Evolutionary conservation across 2,888 invertebrate species (phyloP).

Genomic region (Xestia rhomboidea): DNA sequence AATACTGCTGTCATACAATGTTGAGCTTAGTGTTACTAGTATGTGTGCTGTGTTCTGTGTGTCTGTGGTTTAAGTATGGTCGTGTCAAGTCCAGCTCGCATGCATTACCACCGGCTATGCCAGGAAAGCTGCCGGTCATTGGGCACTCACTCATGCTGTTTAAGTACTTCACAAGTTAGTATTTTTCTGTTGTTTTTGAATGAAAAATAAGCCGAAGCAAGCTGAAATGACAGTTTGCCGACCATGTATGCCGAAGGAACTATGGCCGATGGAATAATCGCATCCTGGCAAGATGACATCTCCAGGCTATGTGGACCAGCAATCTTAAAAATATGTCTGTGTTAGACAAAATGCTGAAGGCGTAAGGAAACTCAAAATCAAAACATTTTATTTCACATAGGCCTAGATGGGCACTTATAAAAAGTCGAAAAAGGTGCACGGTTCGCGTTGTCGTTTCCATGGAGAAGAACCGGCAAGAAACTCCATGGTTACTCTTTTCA

Average conservation of each 20-base stretch:
- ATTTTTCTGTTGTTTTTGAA: background rate
- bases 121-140: constrained; percentile 23
- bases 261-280: too few relatives aligned
- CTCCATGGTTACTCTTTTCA: too few relatives aligned
- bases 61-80: constrained; percentile 26
- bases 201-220: too few relatives aligned
- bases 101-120: constrained; percentile 29
- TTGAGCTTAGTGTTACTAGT: constrained; percentile 4
- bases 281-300: too few relatives aligned
- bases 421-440: too few relatives aligned
- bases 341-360: too few relatives aligned
- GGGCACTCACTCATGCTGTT: constrained; percentile 12
- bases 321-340: background rate
- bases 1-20: constrained; percentile 9
- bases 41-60: constrained; percentile 1
- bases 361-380: too few relatives aligned
- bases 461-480: too few relatives aligned
- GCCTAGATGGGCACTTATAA: too few relatives aligned
- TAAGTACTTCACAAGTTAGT: constrained; percentile 13
- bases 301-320: too few relatives aligned
- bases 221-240: background rate
- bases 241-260: background rate
- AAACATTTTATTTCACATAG: too few relatives aligned
- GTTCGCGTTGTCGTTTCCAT: too few relatives aligned
- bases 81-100: constrained; percentile 5